Evolutionary conservation across 2,797 vertebrate species (phyloP).

Genomic region (Notamacropus eugenii): DNA sequence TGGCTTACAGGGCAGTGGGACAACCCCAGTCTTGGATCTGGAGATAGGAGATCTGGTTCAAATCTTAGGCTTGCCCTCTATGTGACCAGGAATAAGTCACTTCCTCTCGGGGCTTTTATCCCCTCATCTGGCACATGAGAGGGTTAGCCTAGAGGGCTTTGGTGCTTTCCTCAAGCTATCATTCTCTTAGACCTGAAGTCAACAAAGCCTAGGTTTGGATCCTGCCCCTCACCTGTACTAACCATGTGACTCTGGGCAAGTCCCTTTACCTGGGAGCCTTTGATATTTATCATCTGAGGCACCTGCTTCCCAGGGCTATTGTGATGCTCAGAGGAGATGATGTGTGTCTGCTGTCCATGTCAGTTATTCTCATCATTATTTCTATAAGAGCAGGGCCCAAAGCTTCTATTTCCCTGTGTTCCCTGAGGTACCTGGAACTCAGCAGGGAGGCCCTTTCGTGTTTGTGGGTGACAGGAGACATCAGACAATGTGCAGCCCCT

Average conservation of each 20-base stretch:
- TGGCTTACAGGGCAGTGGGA: not conserved
- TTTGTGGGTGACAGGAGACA: not conserved
- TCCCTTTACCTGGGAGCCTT: not conserved
- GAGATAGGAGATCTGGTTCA: not conserved
- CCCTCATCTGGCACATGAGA: not conserved
- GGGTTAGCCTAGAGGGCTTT: not conserved
- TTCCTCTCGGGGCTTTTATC: not conserved
- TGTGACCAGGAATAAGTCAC: not conserved
- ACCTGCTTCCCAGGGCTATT: not conserved
- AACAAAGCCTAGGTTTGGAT: not conserved
- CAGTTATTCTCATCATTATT: not conserved
- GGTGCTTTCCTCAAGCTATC: not conserved
- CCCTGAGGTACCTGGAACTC: not conserved
- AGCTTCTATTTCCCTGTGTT: not conserved
- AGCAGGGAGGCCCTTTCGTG: not conserved
- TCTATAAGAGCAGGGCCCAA: not conserved
- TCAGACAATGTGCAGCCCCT: not conserved
- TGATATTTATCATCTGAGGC: not conserved
- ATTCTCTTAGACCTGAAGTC: not conserved
- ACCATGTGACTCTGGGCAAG: not conserved
- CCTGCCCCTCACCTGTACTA: not conserved
- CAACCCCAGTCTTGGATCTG: not conserved
- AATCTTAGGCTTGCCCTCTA: not conserved
- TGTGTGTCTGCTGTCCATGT: not conserved
- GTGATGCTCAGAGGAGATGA: rapidly evolving